Evolutionary conservation across 1,140 invertebrate genomes (phyloP).

Genomic region (Aphaenogaster ashmeadi): DNA sequence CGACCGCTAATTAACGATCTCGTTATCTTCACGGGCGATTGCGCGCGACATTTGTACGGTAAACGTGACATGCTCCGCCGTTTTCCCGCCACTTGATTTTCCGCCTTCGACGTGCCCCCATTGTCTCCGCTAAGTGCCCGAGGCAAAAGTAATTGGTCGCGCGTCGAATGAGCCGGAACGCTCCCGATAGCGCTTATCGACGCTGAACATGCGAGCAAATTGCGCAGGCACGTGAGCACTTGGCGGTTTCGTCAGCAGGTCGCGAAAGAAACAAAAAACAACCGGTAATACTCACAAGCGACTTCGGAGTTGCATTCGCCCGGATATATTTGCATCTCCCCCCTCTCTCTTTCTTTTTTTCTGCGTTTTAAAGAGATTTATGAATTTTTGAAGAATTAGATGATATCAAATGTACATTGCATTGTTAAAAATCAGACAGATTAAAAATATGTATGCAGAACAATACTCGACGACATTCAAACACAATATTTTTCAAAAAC

Average conservation of each 20-base stretch:
- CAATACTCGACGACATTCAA: background rate
- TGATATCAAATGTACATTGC: background rate
- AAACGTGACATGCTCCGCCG: slow-evolving; percentile 44
- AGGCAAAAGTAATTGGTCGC: slow-evolving; percentile 69
- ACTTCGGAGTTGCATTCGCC: background rate
- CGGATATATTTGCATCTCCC: slow-evolving; percentile 16
- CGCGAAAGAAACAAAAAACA: background rate
- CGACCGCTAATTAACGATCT: slow-evolving; percentile 72
- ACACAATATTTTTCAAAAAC: background rate
- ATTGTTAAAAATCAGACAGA: background rate
- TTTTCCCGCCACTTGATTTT: slow-evolving; percentile 65
- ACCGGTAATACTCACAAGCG: background rate
- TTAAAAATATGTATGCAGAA: background rate
- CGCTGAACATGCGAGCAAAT: slow-evolving; percentile 46
- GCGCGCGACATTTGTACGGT: slow-evolving; percentile 63
- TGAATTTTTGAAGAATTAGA: background rate
- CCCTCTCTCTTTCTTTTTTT: background rate
- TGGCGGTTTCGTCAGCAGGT: background rate
- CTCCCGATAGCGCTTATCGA: slow-evolving; percentile 60
- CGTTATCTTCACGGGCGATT: slow-evolving; percentile 71
- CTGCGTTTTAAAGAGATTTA: background rate
- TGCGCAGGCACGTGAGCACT: slow-evolving; percentile 37
- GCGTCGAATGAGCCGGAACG: slow-evolving; percentile 60
- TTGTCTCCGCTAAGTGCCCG: slow-evolving; percentile 45
- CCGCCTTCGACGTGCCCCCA: slow-evolving; percentile 48